Conservation (phyloP, 2,797 vertebrate genomes). For the Sparidentex hasta region DNA sequence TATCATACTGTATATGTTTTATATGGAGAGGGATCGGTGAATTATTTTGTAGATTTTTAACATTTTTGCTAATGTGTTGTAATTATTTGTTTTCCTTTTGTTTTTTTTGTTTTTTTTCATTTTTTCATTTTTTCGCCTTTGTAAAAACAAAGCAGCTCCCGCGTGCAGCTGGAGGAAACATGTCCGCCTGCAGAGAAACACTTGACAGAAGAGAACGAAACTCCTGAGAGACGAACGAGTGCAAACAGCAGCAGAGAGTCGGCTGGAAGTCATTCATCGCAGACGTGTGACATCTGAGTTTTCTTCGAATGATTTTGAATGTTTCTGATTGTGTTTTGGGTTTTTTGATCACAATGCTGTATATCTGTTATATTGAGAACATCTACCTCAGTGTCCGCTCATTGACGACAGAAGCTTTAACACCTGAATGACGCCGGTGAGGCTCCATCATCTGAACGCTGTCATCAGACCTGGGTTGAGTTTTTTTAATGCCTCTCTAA, state of each 20-base stretch:
- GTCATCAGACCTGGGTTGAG: background rate
- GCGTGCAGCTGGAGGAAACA: conserved; percentile 37
- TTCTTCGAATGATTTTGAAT: conserved; percentile 57
- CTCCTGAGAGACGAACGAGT: conserved; percentile 41
- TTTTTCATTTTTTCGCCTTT: conserved; percentile 54
- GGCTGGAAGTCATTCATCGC: background rate
- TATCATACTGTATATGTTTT: conserved; percentile 77
- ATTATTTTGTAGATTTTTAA: conserved; percentile 77
- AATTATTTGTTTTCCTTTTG: conserved; percentile 14
- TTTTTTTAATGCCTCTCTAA: conserved; percentile 5
- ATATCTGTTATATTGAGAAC: conserved; percentile 68
- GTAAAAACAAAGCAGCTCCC: conserved; percentile 56
- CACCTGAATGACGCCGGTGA: conserved; percentile 26
- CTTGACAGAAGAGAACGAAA: conserved; percentile 9
- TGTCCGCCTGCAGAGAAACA: conserved; percentile 32
- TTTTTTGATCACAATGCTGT: conserved; percentile 82
- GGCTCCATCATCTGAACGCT: conserved; percentile 14
- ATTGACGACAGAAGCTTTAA: conserved; percentile 72
- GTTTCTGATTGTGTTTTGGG: conserved; percentile 55
- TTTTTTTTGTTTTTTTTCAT: background rate
- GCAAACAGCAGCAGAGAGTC: background rate
- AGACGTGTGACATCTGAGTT: conserved; percentile 40
- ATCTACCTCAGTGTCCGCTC: conserved; percentile 85
- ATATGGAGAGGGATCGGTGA: conserved; percentile 63
- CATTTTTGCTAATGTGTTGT: conserved; percentile 70